These are phyloP conservation scores for Sussaba pulchella DNA, from an alignment of 2,888 invertebrate species.

Conservation along the genomic window DNA sequence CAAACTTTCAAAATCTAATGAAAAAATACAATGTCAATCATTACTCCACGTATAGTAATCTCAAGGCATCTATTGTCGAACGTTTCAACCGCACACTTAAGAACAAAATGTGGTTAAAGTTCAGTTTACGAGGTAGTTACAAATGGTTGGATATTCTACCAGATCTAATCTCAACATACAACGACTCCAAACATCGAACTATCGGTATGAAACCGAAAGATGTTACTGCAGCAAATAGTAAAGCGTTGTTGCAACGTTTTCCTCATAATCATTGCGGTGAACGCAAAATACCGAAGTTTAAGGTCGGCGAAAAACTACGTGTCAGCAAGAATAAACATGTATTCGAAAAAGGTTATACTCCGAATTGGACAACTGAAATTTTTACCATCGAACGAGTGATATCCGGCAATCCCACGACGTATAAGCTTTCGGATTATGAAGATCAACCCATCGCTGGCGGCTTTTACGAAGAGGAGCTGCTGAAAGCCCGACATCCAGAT, in stretches of 20 bases:
- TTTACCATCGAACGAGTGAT: slow-evolving; percentile 72
- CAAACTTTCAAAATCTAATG: slow-evolving; percentile 54
- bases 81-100: slow-evolving; percentile 70
- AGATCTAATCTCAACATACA: slow-evolving; percentile 70
- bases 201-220: slow-evolving; percentile 77
- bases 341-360: slow-evolving; percentile 79
- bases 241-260: slow-evolving; percentile 53
- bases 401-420: slow-evolving; percentile 75
- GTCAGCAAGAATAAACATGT: slow-evolving; percentile 75
- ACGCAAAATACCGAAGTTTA: slow-evolving; percentile 56
- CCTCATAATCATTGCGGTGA: slow-evolving; percentile 1
- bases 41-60: slow-evolving; percentile 67
- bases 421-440: slow-evolving; percentile 73
- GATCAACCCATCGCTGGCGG: slow-evolving; percentile 71
- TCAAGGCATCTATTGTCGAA: slow-evolving; percentile 76
- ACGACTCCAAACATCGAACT: slow-evolving; percentile 77
- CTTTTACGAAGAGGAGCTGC: slow-evolving; percentile 56
- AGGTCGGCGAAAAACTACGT: slow-evolving; percentile 76
- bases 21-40: slow-evolving; percentile 52
- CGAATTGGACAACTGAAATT: slow-evolving; percentile 79
- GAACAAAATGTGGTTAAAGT: slow-evolving; percentile 65
- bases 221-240: slow-evolving; percentile 75
- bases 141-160: slow-evolving; percentile 64
- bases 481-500: slow-evolving; percentile 42
- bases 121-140: slow-evolving; percentile 62